phyloP scores from a whole-genome alignment of 2,888 invertebrate species.

The Nemapogon koenigi region DNA sequence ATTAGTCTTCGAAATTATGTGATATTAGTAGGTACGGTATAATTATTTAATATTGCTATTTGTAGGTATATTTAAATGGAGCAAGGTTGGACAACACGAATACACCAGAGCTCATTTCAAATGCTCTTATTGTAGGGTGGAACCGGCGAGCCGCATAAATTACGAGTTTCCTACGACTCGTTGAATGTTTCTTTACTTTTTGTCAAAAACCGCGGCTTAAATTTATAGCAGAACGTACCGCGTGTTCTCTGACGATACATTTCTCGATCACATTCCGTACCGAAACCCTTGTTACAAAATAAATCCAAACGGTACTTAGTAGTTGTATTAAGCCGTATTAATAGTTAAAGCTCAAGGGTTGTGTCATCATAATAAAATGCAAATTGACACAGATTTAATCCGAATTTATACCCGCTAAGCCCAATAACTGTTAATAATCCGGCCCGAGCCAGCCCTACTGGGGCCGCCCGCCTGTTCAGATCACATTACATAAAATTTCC shows the following conservation, averaged over 20 bases:
- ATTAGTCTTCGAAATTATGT: too few species aligned
- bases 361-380: conserved; percentile 55
- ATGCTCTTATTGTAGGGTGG: conserved; percentile 31
- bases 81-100: too few species aligned
- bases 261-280: conserved; percentile 1
- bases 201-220: conserved; percentile 26
- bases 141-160: conserved; percentile 39
- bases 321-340: conserved; percentile 26
- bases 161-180: conserved; percentile 35
- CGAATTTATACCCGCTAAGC: conserved; percentile 43
- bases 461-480: not conserved
- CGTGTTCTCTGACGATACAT: not conserved
- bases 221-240: conserved; percentile 28
- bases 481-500: not conserved
- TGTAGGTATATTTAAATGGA: too few species aligned
- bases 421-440: conserved; percentile 54
- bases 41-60: too few species aligned
- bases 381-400: conserved; percentile 59
- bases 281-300: conserved; percentile 2
- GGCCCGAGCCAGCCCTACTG: conserved; percentile 16
- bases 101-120: conserved; percentile 16
- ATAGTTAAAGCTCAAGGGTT: conserved; percentile 43
- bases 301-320: conserved; percentile 5
- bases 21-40: too few species aligned
- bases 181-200: conserved; percentile 30